A percentile compares a stretch with the other conserved stretches of the same genome.
Evolutionary conservation across 2,797 vertebrate genomes (phyloP).

Genomic region (Typhlichthys subterraneus): DNA sequence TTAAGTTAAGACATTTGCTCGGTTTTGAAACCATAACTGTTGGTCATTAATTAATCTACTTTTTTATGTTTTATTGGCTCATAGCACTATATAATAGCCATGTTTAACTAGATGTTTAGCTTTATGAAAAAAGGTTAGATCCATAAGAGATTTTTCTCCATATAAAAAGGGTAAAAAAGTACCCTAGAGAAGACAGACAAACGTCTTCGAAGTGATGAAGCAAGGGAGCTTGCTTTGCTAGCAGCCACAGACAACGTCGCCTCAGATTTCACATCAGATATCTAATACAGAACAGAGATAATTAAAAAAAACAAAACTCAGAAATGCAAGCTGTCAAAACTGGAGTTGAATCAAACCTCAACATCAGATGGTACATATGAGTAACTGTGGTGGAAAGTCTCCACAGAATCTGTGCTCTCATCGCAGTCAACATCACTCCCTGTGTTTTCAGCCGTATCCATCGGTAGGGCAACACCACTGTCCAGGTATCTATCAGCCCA

Average conservation of each 20-base stretch:
- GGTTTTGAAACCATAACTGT: no score
- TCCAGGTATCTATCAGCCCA: slow-evolving; percentile 78
- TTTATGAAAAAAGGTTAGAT: not conserved
- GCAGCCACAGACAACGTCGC: slow-evolving; percentile 50
- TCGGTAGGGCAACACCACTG: slow-evolving; percentile 72
- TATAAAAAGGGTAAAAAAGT: not conserved
- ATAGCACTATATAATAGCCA: no score
- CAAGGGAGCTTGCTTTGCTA: slow-evolving; percentile 57
- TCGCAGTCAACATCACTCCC: slow-evolving; percentile 74
- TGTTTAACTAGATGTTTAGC: no score
- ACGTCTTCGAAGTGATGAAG: slow-evolving; percentile 74
- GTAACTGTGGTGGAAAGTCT: slow-evolving; percentile 71
- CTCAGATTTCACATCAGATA: slow-evolving; percentile 76
- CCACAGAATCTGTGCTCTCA: slow-evolving; percentile 57
- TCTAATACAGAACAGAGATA: slow-evolving; percentile 47
- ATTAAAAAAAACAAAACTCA: not conserved
- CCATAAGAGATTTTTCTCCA: not conserved
- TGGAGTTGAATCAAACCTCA: slow-evolving; percentile 64
- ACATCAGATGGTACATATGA: slow-evolving; percentile 73
- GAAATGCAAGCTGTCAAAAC: not conserved
- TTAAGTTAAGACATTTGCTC: no score
- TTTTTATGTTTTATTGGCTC: no score
- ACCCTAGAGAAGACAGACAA: slow-evolving; percentile 73
- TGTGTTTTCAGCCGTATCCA: slow-evolving; percentile 51
- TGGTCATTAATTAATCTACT: no score